These are phyloP conservation scores for Alca torda DNA, from an alignment of 2,797 vertebrate genomes.

Conservation along the genomic window DNA sequence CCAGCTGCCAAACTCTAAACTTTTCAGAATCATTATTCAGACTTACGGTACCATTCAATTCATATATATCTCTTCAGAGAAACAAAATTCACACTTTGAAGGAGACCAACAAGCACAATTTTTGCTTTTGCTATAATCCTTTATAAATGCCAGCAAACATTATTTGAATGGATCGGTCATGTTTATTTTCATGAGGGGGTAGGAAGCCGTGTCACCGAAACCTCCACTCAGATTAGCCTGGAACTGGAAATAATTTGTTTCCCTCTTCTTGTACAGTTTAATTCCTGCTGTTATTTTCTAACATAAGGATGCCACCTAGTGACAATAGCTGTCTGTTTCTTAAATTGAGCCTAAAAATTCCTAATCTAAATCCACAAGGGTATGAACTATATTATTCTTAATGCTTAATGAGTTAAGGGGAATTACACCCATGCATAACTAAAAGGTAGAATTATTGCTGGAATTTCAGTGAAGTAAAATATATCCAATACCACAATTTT, in stretches of 20 bases:
- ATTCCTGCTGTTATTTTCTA: background rate
- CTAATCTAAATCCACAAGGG: background rate
- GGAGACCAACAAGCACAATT: background rate
- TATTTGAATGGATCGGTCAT: background rate
- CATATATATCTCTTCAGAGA: background rate
- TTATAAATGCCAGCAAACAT: background rate
- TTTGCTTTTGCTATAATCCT: background rate
- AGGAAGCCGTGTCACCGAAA: background rate
- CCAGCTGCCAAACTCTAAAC: background rate
- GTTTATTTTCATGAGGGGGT: background rate
- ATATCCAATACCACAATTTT: background rate
- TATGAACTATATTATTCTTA: background rate
- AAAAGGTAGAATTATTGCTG: background rate
- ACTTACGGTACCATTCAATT: background rate
- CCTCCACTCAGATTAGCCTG: background rate
- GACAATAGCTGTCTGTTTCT: slow-evolving; percentile 9
- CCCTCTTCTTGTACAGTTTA: background rate
- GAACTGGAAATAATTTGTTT: background rate
- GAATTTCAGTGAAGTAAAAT: background rate
- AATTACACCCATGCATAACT: background rate
- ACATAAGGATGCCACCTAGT: slow-evolving; percentile 81
- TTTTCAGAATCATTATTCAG: background rate
- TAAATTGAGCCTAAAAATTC: background rate
- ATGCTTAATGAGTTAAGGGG: background rate
- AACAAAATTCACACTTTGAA: background rate